Conservation (phyloP, 2,797 vertebrate genomes). For the Enteromius paludinosus region DNA sequence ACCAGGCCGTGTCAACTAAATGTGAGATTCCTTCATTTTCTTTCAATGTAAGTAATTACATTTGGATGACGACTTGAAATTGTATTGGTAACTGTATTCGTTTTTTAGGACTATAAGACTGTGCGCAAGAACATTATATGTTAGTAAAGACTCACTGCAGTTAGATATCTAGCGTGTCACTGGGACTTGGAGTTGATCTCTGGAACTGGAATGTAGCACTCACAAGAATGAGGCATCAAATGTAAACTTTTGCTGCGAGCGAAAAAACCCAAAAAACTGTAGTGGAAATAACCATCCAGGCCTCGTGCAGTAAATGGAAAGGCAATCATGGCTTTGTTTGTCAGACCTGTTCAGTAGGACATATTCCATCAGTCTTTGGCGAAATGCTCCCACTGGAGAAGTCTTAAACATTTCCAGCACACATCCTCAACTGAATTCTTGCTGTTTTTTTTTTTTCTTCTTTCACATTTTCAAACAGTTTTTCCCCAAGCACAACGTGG, state of each 20-base stretch:
- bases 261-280: constrained; percentile 35
- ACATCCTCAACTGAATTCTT: constrained; percentile 46
- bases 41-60: neutral
- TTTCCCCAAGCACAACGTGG: constrained; percentile 33
- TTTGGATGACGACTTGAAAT: neutral
- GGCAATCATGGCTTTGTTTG: constrained; percentile 38
- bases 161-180: neutral
- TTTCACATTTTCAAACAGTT: constrained; percentile 36
- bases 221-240: constrained; percentile 12
- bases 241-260: constrained; percentile 30
- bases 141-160: neutral
- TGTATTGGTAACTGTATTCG: neutral
- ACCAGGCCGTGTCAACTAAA: neutral
- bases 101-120: neutral
- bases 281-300: constrained; percentile 15
- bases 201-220: constrained; percentile 27
- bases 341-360: constrained; percentile 37
- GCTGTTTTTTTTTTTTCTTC: constrained; percentile 16
- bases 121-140: neutral
- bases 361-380: constrained; percentile 39
- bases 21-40: too few species aligned
- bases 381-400: constrained; percentile 23
- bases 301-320: constrained; percentile 37
- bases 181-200: constrained; percentile 19
- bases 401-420: constrained; percentile 53